A percentile compares a stretch with the other conserved stretches of the same genome.
phyloP scores from a whole-genome alignment of 2,888 invertebrate genomes.

The Frankliniella fusca region DNA sequence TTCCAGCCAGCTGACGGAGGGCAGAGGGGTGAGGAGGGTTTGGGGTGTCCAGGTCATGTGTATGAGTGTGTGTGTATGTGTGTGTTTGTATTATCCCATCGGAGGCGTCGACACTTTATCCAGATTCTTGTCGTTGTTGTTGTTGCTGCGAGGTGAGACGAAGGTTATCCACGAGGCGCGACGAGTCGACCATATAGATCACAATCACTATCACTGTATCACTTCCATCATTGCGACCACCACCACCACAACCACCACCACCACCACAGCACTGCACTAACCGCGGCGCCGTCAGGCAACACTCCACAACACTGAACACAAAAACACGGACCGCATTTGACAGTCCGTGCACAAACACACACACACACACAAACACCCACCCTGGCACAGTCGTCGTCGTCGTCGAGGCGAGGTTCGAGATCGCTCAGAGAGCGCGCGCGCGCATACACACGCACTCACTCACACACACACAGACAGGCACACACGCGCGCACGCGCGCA shows the following conservation, averaged over 20 bases:
- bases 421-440: neutral
- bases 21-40: too few relatives aligned
- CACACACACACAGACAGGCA: too few relatives aligned
- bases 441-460: too few relatives aligned
- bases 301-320: neutral
- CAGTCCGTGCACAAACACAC: neutral
- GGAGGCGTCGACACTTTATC: too few relatives aligned
- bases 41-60: too few relatives aligned
- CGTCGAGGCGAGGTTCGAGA: slow-evolving; percentile 3
- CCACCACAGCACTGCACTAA: neutral
- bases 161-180: neutral
- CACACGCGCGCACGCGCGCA: too few relatives aligned
- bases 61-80: too few relatives aligned
- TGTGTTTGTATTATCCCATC: too few relatives aligned
- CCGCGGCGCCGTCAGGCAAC: neutral
- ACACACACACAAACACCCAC: neutral
- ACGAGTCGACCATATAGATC: neutral
- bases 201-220: neutral
- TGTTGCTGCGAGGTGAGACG: neutral
- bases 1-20: neutral
- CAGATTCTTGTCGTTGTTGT: neutral
- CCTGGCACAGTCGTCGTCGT: neutral
- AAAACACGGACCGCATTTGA: neutral
- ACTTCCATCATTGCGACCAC: neutral
- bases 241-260: slow-evolving; percentile 5